Conservation (phyloP, 2,888 invertebrate species). For the Operophtera brumata region DNA sequence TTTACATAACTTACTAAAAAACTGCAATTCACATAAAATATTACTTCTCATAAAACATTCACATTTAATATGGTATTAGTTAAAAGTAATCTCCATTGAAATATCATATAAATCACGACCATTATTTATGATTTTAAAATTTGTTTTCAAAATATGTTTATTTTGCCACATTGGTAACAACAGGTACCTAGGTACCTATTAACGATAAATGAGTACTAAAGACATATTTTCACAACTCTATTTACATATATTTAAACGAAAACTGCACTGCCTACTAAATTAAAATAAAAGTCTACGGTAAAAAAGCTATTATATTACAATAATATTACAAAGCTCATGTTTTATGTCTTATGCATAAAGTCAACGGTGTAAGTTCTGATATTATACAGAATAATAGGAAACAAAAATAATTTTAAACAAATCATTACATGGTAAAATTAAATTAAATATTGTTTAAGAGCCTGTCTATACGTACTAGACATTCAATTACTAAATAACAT, state of each 20-base stretch:
- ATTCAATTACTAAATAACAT: neutral
- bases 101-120: constrained; percentile 6
- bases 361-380: constrained; percentile 22
- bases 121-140: neutral
- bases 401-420: too few species aligned
- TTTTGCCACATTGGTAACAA: constrained; percentile 21
- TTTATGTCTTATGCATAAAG: constrained; percentile 34
- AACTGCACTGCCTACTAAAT: constrained; percentile 29
- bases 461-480: too few species aligned
- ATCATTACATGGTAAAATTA: too few species aligned
- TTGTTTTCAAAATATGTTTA: neutral
- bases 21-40: neutral
- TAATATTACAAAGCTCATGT: constrained; percentile 64
- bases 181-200: constrained; percentile 5
- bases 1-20: neutral
- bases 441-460: too few species aligned
- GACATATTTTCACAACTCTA: constrained; percentile 21
- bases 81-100: neutral
- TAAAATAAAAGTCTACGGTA: constrained; percentile 44
- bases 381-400: neutral
- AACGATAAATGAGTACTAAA: constrained; percentile 6
- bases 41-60: neutral
- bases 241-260: constrained; percentile 23
- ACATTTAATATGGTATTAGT: neutral
- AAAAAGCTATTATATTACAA: constrained; percentile 60